phyloP scores from a whole-genome alignment of 2,113 vertebrate genomes.

The Blennius ocellaris region DNA sequence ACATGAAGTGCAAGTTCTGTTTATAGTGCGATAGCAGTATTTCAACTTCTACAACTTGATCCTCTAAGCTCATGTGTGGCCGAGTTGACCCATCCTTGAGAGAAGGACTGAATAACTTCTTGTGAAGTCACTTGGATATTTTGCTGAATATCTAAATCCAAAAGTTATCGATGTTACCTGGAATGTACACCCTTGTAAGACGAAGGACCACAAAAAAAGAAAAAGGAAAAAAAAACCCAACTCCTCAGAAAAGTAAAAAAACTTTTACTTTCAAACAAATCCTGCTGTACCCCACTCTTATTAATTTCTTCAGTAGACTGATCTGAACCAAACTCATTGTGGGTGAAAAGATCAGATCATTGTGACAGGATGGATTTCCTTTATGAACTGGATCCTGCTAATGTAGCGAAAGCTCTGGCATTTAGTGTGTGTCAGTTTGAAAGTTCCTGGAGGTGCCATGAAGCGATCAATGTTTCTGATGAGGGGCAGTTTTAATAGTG shows the following conservation, averaged over 20 bases:
- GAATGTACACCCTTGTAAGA: background rate
- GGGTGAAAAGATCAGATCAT: constrained; percentile 14
- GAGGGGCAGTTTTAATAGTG: constrained; percentile 47
- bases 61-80: constrained; percentile 16
- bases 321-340: constrained; percentile 6
- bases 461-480: constrained; percentile 42
- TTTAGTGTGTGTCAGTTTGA: constrained; percentile 58
- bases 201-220: background rate
- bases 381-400: constrained; percentile 40
- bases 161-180: constrained; percentile 1
- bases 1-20: constrained; percentile 9
- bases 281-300: background rate
- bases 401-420: constrained; percentile 39
- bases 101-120: constrained; percentile 18
- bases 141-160: background rate
- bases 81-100: constrained; percentile 3
- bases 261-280: no score
- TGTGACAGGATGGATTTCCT: constrained; percentile 36
- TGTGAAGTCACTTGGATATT: constrained; percentile 17
- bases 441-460: constrained; percentile 44
- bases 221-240: no score
- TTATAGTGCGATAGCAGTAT: constrained; percentile 15
- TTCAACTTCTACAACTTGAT: constrained; percentile 6
- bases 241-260: background rate
- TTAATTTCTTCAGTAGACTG: constrained; percentile 4